phyloP scores from a whole-genome alignment of 2,113 vertebrate genomes.

The Empidonax alnorum region DNA sequence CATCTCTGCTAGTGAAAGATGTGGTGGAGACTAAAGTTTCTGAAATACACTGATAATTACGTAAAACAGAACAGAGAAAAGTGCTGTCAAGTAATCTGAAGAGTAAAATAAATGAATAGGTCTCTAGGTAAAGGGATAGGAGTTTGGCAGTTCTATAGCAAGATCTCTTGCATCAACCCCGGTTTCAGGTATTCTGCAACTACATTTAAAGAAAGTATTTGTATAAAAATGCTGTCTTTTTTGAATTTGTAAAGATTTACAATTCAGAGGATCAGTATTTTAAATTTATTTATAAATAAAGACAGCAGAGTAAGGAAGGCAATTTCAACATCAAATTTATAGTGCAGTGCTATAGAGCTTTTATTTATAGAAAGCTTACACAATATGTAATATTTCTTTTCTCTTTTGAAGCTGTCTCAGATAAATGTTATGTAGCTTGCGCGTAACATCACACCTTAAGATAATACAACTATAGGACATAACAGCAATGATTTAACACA shows the following conservation, averaged over 20 bases:
- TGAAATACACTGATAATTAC: neutral
- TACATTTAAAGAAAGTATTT: neutral
- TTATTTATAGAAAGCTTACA: neutral
- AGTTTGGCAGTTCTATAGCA: neutral
- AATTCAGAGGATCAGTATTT: neutral
- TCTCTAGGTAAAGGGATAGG: neutral
- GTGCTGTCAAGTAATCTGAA: neutral
- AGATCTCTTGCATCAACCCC: neutral
- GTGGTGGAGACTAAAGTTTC: neutral
- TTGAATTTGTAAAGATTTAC: neutral
- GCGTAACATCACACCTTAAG: neutral
- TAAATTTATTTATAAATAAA: neutral
- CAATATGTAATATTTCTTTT: neutral
- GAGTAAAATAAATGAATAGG: neutral
- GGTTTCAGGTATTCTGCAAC: neutral
- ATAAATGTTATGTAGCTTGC: neutral
- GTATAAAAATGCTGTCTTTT: neutral
- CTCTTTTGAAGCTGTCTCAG: neutral
- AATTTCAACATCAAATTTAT: neutral
- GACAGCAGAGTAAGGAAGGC: neutral
- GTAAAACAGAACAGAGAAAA: neutral
- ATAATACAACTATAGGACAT: neutral
- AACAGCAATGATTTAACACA: neutral
- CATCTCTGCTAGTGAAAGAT: neutral
- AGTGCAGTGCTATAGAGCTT: neutral